Evolutionary conservation across 2,113 vertebrate genomes (phyloP), one percentile per base, ranked within the genome.

Genomic region (Syngnathoides biaculeatus): DNA sequence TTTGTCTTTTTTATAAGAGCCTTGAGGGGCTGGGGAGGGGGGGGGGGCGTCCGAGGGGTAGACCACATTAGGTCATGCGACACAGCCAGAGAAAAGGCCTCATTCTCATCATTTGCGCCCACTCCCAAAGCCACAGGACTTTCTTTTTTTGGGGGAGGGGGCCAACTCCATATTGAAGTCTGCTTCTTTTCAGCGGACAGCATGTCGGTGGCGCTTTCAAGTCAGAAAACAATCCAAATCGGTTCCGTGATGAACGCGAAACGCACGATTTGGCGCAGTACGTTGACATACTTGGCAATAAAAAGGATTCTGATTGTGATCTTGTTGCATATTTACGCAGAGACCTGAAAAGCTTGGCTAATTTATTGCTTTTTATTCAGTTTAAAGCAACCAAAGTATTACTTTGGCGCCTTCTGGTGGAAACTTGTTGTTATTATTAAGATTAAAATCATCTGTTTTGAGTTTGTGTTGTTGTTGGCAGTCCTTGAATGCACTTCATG

Each of bases 31-130:
- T n/a, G n/a, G n/a, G n/a, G 57, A 71, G 69, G 77, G 69, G 53
- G 58, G 50, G 58, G 84, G 85, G 85, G 86, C n/a, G n/a, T n/a
- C n/a, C n/a, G n/a, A n/a, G n/a, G 83, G 88, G 86, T 84, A 82
- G 84, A 89, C 84, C 86, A 78, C 80, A 85, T 87, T 84, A 88
- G 80, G 78, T 85, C 83, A 86, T 74, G 77, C 67, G 81, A 67
- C 67, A 56, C 83, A 79, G 14, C 20, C 19, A 38, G 86, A 86
- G 84, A 89, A 86, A 79, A 83, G 85, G 82, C 80, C 75, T 83
- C 81, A 79, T 86, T 87, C 84, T 81, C 42, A 84, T 73, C 66
- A 48, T 81, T 68, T 22, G 61, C 73, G 80, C 79, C 79, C 57
- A 83, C 76, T 60, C 67, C 48, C 38, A 64, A 59, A 68, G 53